Evolutionary conservation across 2,113 vertebrate species (phyloP), one percentile per base, ranked within the genome.

Genomic region (Monarcha castaneiventris): DNA sequence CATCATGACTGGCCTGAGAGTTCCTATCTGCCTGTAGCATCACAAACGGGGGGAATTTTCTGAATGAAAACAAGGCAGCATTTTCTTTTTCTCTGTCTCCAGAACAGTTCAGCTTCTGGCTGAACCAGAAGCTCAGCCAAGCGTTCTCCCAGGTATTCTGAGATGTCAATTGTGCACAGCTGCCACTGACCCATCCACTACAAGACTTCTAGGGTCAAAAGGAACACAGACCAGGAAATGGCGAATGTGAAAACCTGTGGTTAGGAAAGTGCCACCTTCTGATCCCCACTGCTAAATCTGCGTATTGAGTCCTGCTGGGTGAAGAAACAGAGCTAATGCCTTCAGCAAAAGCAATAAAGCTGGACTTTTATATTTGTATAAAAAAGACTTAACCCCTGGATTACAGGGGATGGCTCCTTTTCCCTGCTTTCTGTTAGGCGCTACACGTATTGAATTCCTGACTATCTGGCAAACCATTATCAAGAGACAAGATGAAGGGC

Each of bases 401-500:
- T 61, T 71, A 80, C 27, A 87, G 32, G 6, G n/a, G 7, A 39
- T 2, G 8, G 3, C 11, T 49, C 13, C 29, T 81, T 74, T 54
- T 26, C 32, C 51, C 52, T 54, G 35, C 3, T 5, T 87, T 62
- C 32, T 3, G 1, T 48, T 55, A 56, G 12, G 17, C 16, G 23
- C 73, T n/a, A 32, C 1, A 23, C 0, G 0, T n/a, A 62, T 1
- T 16, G 39, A 55, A 58, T 71, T 59, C 55, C 37, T 59, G 22
- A 49, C 46, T 46, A 55, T 3, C 29, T n/a, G 26, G 37, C 49
- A 64, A 73, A 9, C 16, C 32, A 37, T 8, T 22, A 54, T 17
- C 41, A 66, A 35, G 26, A 83, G 66, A 43, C n/a, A 41, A 89
- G 51, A 69, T 13, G 37, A 89, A 86, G 16, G 8, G 20, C 26